Conservation (phyloP, 2,888 invertebrate genomes). For the Plebejus melissa region DNA sequence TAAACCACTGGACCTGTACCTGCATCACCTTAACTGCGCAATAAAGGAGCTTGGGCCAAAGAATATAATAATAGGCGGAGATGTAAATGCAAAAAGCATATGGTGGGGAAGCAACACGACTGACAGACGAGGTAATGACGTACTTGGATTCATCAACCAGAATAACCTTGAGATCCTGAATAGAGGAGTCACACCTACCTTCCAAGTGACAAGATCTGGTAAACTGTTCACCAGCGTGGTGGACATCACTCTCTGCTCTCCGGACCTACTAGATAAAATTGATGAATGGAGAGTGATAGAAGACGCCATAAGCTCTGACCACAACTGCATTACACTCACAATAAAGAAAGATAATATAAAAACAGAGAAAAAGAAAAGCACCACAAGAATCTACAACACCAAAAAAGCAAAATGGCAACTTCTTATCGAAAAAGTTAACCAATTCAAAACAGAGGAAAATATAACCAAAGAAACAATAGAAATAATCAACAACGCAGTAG, state of each 20-base stretch:
- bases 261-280: neutral
- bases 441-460: no score
- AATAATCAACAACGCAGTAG: neutral
- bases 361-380: neutral
- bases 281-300: neutral
- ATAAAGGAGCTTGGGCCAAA: neutral
- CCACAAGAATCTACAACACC: neutral
- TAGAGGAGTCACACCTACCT: neutral
- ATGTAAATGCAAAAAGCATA: neutral
- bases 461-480: no score
- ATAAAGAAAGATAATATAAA: neutral
- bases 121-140: neutral
- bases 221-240: neutral
- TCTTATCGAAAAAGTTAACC: no score
- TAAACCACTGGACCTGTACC: neutral
- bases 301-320: neutral
- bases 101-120: constrained; percentile 2
- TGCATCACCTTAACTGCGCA: neutral
- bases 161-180: neutral
- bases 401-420: neutral
- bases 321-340: neutral
- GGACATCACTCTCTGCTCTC: neutral
- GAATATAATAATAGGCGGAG: neutral
- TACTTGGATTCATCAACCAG: neutral
- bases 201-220: neutral